These are phyloP conservation scores for Chelon auratus DNA, from an alignment of 2,797 vertebrate species.

Conservation along the genomic window DNA sequence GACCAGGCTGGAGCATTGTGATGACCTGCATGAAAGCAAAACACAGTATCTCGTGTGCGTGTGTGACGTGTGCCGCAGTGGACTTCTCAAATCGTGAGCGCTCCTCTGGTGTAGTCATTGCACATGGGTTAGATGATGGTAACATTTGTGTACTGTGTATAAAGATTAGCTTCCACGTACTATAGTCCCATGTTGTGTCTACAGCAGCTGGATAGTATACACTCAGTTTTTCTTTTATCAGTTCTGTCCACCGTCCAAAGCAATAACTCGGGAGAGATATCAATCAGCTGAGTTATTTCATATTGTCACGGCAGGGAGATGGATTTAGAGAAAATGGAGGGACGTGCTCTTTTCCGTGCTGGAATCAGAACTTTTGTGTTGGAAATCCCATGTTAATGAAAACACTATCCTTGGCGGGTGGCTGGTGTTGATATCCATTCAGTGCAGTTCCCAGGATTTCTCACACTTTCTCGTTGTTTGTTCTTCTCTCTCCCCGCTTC, in stretches of 20 bases:
- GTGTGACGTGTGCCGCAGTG: not conserved
- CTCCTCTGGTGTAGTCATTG: too few species aligned
- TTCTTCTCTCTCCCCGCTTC: slow-evolving; percentile 73
- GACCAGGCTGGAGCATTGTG: slow-evolving; percentile 29
- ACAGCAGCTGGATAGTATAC: slow-evolving; percentile 10
- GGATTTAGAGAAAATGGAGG: slow-evolving; percentile 55
- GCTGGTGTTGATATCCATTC: slow-evolving; percentile 76
- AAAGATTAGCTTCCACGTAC: slow-evolving; percentile 7
- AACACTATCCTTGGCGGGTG: slow-evolving; percentile 75
- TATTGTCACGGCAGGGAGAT: slow-evolving; percentile 49
- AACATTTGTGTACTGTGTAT: not conserved
- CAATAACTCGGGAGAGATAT: slow-evolving; percentile 66
- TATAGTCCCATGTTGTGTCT: slow-evolving; percentile 45
- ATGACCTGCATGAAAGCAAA: slow-evolving; percentile 23
- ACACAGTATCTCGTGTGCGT: slow-evolving; percentile 6
- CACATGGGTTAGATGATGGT: too few species aligned
- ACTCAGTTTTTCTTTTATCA: slow-evolving; percentile 59
- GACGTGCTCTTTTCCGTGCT: slow-evolving; percentile 50
- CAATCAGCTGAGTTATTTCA: slow-evolving; percentile 67
- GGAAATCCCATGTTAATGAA: slow-evolving; percentile 82
- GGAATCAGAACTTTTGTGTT: slow-evolving; percentile 71
- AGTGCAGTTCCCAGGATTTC: slow-evolving; percentile 77
- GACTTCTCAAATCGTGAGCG: not conserved
- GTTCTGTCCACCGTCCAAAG: slow-evolving; percentile 57
- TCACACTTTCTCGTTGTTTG: slow-evolving; percentile 71